Evolutionary conservation across 2,888 invertebrate genomes (phyloP).

Genomic region (Apodemia mormo): DNA sequence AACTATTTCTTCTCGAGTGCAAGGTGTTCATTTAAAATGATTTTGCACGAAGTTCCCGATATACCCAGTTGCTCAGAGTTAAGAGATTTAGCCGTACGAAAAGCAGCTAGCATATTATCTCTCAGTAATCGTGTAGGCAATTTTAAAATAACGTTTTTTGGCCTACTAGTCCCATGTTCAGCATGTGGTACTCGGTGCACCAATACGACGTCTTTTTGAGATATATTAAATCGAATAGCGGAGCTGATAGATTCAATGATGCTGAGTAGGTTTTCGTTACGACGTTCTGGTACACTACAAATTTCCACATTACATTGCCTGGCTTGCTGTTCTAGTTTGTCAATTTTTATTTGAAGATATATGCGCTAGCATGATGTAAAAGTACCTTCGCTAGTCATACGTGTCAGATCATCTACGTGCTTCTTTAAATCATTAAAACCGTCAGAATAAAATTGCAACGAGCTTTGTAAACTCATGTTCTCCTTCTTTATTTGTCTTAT

Average conservation of each 20-base stretch:
- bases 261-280: conserved; percentile 20
- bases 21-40: conserved; percentile 30
- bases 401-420: not conserved
- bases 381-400: not conserved
- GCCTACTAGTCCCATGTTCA: not conserved
- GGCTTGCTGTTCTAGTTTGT: conserved; percentile 23
- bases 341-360: conserved; percentile 9
- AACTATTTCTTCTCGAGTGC: conserved; percentile 29
- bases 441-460: not conserved
- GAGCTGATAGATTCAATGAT: conserved; percentile 3
- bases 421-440: not conserved
- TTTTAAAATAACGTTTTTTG: conserved; percentile 26
- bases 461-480: not conserved
- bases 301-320: conserved; percentile 26
- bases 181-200: conserved; percentile 27
- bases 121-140: conserved; percentile 19
- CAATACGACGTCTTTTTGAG: conserved; percentile 13
- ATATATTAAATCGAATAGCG: not conserved
- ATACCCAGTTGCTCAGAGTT: conserved; percentile 24
- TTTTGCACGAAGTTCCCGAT: conserved; percentile 9
- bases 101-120: conserved; percentile 28
- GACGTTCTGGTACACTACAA: conserved; percentile 18
- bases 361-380: not conserved
- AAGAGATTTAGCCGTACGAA: conserved; percentile 20
- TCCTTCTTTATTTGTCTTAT: not conserved